phyloP scores from a whole-genome alignment of 2,888 invertebrate genomes.

The Spodoptera exigua region DNA sequence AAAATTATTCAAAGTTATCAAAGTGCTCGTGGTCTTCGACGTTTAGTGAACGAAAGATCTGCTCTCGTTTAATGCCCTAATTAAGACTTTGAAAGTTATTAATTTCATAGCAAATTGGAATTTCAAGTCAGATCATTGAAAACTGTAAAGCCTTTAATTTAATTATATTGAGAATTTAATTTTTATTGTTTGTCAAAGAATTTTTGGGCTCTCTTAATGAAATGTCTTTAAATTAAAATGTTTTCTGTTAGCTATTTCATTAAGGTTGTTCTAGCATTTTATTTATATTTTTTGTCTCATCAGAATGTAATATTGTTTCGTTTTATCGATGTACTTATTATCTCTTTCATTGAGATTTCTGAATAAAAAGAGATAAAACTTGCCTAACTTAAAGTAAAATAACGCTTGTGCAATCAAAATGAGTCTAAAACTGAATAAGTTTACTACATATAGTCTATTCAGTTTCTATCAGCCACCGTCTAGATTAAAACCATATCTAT shows the following conservation, averaged over 20 bases:
- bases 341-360: too few species aligned
- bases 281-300: neutral
- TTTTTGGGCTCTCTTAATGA: constrained; percentile 1
- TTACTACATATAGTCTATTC: too few species aligned
- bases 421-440: too few species aligned
- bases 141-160: constrained; percentile 27
- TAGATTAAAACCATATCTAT: too few species aligned
- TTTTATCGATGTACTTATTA: neutral
- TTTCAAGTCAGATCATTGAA: constrained; percentile 33
- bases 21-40: constrained; percentile 15
- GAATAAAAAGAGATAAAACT: too few species aligned
- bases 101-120: constrained; percentile 43
- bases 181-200: constrained; percentile 12
- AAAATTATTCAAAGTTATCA: constrained; percentile 35
- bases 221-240: constrained; percentile 7
- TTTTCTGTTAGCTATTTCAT: constrained; percentile 6
- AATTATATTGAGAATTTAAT: constrained; percentile 15
- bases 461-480: too few species aligned
- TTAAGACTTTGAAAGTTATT: constrained; percentile 44
- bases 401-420: too few species aligned
- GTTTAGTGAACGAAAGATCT: constrained; percentile 30
- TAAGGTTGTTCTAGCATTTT: constrained; percentile 1
- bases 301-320: neutral
- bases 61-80: constrained; percentile 33
- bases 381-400: too few species aligned